Evolutionary conservation across 2,888 invertebrate species (phyloP).

Genomic region (Zonitis immaculata): DNA sequence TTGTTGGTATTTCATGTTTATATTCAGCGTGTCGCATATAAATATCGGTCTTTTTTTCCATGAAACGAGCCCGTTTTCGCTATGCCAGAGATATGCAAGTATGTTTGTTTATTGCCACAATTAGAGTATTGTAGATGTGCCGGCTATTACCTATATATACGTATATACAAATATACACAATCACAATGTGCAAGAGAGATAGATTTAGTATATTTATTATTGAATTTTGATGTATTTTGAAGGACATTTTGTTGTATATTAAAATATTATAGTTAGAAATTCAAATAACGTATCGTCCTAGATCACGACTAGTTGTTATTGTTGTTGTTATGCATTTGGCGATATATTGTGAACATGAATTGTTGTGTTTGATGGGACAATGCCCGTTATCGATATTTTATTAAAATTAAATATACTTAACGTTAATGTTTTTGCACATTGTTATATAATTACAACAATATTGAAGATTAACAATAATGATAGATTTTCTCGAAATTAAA

Average conservation of each 20-base stretch:
- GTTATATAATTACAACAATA: no score
- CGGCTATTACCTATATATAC: slow-evolving; percentile 14
- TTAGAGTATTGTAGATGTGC: slow-evolving; percentile 36
- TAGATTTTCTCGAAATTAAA: neutral
- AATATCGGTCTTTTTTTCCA: slow-evolving; percentile 41
- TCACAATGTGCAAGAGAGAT: no score
- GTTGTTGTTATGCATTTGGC: slow-evolving; percentile 22
- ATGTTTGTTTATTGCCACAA: slow-evolving; percentile 43
- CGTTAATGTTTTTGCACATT: no score
- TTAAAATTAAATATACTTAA: no score
- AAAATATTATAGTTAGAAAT: neutral
- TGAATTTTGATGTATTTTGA: slow-evolving; percentile 6
- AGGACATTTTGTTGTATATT: neutral
- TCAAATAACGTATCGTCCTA: slow-evolving; percentile 12
- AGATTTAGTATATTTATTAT: no score
- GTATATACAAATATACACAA: slow-evolving; percentile 14
- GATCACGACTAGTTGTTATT: slow-evolving; percentile 18
- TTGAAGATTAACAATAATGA: no score
- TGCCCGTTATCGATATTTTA: neutral
- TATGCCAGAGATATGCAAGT: slow-evolving; percentile 34
- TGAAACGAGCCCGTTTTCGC: slow-evolving; percentile 24
- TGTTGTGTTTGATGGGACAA: slow-evolving; percentile 12
- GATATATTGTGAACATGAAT: slow-evolving; percentile 38
- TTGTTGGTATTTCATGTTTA: slow-evolving; percentile 50
- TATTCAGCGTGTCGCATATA: slow-evolving; percentile 48